phyloP scores from a whole-genome alignment of 2,113 vertebrate genomes.

The Sapayoa aenigma region DNA sequence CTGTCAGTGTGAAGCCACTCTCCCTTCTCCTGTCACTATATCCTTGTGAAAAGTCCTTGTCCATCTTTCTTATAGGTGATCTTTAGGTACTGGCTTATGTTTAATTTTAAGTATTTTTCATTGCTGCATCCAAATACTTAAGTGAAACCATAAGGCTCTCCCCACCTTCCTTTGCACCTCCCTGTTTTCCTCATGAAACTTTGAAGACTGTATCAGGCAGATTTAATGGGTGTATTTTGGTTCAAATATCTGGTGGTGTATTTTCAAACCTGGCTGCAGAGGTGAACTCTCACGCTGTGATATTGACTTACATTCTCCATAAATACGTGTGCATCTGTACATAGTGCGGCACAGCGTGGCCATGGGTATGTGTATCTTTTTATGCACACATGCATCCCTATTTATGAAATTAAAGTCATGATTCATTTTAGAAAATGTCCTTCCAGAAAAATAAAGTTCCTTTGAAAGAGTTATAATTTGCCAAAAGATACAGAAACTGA shows the following conservation, averaged over 20 bases:
- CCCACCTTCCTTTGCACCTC: neutral
- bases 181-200: neutral
- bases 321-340: fast-evolving
- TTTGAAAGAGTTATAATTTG: neutral
- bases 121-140: fast-evolving
- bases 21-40: neutral
- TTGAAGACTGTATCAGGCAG: neutral
- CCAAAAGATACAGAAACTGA: neutral
- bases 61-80: neutral
- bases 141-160: neutral
- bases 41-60: neutral
- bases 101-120: neutral
- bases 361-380: neutral
- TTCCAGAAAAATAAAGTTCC: neutral
- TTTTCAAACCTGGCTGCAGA: neutral
- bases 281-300: too few relatives aligned
- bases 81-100: too few relatives aligned
- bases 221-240: neutral
- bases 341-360: fast-evolving
- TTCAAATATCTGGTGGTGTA: neutral
- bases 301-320: neutral
- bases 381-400: fast-evolving
- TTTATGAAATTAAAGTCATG: neutral
- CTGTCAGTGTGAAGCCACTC: neutral
- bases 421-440: neutral